phyloP scores from a whole-genome alignment of 2,797 vertebrate species.

The Molossus molossus region DNA sequence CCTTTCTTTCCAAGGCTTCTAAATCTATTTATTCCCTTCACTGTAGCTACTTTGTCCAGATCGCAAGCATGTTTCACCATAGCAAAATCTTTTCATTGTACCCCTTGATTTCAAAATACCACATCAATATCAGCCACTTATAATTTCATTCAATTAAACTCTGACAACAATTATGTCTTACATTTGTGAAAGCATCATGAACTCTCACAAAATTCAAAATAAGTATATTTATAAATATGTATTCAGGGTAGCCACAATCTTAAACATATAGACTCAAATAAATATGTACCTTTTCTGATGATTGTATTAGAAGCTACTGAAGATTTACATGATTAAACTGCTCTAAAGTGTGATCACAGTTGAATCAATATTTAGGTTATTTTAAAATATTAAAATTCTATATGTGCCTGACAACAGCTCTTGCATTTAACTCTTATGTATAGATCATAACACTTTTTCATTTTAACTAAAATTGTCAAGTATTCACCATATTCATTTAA shows the following conservation, averaged over 20 bases:
- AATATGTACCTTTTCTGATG: background rate
- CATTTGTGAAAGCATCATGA: background rate
- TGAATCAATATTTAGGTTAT: background rate
- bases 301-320: background rate
- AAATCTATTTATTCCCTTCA: background rate
- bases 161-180: background rate
- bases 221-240: background rate
- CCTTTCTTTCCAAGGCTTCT: background rate
- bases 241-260: background rate
- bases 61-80: background rate
- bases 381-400: background rate
- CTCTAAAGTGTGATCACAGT: background rate
- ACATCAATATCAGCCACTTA: background rate
- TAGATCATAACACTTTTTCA: background rate
- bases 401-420: background rate
- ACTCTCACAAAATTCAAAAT: background rate
- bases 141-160: slow-evolving; percentile 7
- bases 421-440: background rate
- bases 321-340: background rate
- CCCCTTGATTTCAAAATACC: background rate
- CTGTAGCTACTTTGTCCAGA: background rate
- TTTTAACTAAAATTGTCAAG: background rate
- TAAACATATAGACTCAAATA: background rate
- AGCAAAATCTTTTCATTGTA: background rate
- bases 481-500: slow-evolving; percentile 27